phyloP scores from a whole-genome alignment of 2,888 invertebrate species.

The Leucozona laternaria region DNA sequence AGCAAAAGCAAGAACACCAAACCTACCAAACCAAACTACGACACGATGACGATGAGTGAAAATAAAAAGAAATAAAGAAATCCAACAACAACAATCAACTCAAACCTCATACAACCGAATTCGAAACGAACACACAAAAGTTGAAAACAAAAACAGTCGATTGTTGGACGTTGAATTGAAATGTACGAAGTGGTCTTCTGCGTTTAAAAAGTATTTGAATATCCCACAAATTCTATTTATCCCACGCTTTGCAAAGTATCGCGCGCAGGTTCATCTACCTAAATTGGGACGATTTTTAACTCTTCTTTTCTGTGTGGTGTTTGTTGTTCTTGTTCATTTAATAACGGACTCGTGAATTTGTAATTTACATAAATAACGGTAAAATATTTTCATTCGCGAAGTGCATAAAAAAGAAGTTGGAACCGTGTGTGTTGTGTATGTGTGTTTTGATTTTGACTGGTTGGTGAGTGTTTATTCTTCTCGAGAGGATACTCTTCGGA shows the following conservation, averaged over 20 bases:
- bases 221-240: constrained; percentile 24
- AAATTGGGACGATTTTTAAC: constrained; percentile 25
- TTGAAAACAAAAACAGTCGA: constrained; percentile 53
- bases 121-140: constrained; percentile 13
- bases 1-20: neutral
- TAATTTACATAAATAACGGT: constrained; percentile 68
- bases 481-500: constrained; percentile 36
- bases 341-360: constrained; percentile 60
- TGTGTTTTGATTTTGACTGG: constrained; percentile 14
- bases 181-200: constrained; percentile 38
- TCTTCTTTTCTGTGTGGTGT: constrained; percentile 19
- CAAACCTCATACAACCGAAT: constrained; percentile 57
- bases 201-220: neutral
- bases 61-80: constrained; percentile 15
- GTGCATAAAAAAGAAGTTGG: constrained; percentile 29
- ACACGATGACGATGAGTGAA: constrained; percentile 18
- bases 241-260: constrained; percentile 43
- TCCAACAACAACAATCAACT: constrained; percentile 13
- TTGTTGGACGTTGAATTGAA: constrained; percentile 53
- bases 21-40: too few relatives aligned
- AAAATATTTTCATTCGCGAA: constrained; percentile 68
- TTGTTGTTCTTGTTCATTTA: constrained; percentile 15
- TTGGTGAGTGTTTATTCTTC: constrained; percentile 28
- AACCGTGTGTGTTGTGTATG: constrained; percentile 35
- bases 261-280: constrained; percentile 50